Percentiles rank a stretch among this genome's conserved stretches.
Evolutionary conservation across 2,113 vertebrate species (phyloP).

Genomic region (Cavia aperea): DNA sequence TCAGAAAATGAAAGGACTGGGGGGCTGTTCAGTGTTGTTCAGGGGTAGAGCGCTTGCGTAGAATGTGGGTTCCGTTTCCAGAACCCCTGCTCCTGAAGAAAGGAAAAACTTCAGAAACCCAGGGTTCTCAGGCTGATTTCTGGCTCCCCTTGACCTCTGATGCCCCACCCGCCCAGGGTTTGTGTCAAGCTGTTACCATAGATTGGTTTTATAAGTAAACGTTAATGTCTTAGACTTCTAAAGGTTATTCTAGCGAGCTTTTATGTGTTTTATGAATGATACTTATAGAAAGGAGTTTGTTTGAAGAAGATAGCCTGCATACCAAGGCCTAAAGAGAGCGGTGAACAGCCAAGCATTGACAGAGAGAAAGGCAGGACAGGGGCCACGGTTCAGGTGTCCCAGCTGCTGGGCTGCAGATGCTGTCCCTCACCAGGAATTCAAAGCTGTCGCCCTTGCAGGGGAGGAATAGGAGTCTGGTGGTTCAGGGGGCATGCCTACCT

Average conservation of each 20-base stretch:
- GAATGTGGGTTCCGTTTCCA: neutral
- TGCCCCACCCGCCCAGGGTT: neutral
- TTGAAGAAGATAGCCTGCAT: neutral
- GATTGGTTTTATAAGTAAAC: neutral
- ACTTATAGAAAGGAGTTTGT: neutral
- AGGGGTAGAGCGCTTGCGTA: neutral
- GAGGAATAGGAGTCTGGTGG: neutral
- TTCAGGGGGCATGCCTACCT: neutral
- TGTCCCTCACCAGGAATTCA: neutral
- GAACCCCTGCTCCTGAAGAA: neutral
- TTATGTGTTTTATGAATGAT: neutral
- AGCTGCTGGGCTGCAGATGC: neutral
- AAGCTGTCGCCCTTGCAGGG: neutral
- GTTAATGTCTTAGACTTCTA: neutral
- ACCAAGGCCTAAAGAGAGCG: neutral
- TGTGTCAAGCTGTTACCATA: neutral
- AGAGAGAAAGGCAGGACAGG: neutral
- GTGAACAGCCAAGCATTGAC: neutral
- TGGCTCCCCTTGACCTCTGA: neutral
- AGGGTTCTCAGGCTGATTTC: neutral
- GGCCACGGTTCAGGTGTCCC: neutral
- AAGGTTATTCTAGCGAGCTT: neutral
- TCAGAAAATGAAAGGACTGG: neutral
- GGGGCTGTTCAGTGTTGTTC: neutral
- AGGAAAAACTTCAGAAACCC: neutral